Evolutionary conservation across 2,888 invertebrate species (phyloP), one percentile per base, ranked within the genome.

Genomic region (Netelia inedita): DNA sequence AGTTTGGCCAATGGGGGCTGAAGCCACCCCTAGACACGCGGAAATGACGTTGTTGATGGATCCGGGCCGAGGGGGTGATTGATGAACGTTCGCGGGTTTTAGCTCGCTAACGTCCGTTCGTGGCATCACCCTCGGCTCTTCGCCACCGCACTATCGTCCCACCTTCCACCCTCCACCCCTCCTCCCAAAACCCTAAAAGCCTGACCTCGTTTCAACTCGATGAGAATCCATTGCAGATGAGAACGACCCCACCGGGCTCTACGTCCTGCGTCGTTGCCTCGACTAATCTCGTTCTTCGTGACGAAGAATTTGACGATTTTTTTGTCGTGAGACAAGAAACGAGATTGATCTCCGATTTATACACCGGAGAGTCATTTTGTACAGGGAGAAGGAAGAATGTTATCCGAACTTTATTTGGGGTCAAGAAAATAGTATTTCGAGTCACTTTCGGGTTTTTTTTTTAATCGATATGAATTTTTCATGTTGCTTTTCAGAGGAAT

Each of bases 41-140:
- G 92, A 92, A 92, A 92, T 91, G 91, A 92, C 91, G 91, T 88
- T 88, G 91, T 88, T 90, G 92, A 92, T 92, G 89, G 90, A 92
- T 92, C 89, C 88, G 88, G 88, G 84, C 87, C 87, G 86, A 83
- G 85, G 83, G 88, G 85, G 86, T 90, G 91, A 92, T 92, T 91
- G 91, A 92, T 92, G 91, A 91, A 88, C 88, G 86, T 82, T 76
- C 85, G 73, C 83, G 68, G 83, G 85, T 86, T 87, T 84, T 76
- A 82, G 84, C 79, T 73, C 76, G 71, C 84, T 79, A 41, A 61
- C 79, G 75, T 80, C 78, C 83, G 71, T 74, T 23, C 61, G 68
- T 76, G 46, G 43, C 41, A 50, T 72, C 78, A 59, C 82, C 83
- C 85, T 78, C 66, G 57, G 50, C 82, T 79, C 69, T 66, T 79